Percentiles rank a stretch among this genome's conserved stretches.
Conservation (phyloP, 2,888 invertebrate genomes). For the Galeruca laticollis region DNA sequence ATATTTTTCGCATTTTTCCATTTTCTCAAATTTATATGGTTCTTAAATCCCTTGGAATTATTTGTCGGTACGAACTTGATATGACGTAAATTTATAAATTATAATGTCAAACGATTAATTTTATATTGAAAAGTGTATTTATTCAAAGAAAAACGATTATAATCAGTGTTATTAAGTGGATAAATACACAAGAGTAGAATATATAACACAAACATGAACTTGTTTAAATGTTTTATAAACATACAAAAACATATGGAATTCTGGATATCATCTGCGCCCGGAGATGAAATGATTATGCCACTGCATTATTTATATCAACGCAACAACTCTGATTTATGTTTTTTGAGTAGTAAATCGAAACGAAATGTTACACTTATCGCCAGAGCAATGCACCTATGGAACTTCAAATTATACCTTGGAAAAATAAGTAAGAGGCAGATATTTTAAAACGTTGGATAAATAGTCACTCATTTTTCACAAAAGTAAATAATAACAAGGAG, state of each 20-base stretch:
- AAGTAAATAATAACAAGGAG: no score
- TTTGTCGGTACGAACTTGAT: not conserved
- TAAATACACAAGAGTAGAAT: slow-evolving; percentile 62
- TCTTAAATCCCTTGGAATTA: not conserved
- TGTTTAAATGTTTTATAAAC: slow-evolving; percentile 65
- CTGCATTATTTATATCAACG: slow-evolving; percentile 43
- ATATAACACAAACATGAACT: slow-evolving; percentile 63
- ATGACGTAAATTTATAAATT: slow-evolving; percentile 47
- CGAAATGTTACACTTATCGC: slow-evolving; percentile 9
- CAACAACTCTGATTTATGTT: slow-evolving; percentile 35
- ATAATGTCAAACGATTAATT: slow-evolving; percentile 46
- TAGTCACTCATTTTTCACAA: no score
- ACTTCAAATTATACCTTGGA: not conserved
- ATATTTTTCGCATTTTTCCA: not conserved
- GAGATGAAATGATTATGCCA: slow-evolving; percentile 49
- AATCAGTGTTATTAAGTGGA: slow-evolving; percentile 62
- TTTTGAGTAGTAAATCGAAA: slow-evolving; percentile 21
- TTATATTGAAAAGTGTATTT: slow-evolving; percentile 58
- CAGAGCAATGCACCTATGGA: not conserved
- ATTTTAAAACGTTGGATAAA: not conserved
- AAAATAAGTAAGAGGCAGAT: not conserved
- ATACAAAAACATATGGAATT: slow-evolving; percentile 64
- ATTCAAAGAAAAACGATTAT: slow-evolving; percentile 62
- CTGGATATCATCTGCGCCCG: slow-evolving; percentile 61
- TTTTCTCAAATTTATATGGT: not conserved